Evolutionary conservation across 1,140 invertebrate species (phyloP), one percentile per base, ranked within the genome.

Genomic region (Dendrolimus kikuchii): DNA sequence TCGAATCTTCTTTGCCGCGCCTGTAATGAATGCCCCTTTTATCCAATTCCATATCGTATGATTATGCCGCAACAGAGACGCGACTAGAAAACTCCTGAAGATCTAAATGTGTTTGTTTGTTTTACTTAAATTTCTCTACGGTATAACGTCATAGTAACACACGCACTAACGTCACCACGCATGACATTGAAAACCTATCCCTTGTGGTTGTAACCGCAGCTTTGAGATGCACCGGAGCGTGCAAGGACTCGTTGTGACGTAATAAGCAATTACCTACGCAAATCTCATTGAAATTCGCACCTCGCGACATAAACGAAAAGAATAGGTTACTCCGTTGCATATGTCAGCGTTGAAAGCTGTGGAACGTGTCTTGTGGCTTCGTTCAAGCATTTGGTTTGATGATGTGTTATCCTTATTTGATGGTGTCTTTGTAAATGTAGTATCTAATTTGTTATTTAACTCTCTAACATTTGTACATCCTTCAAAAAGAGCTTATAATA

Each of bases 181-280:
- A 55, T 61, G 73, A 72, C 77, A 77, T 71, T 81, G 78, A 81
- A 23, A 83, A 81, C 60, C 53, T 64, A 75, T 80, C 73, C 68
- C 51, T 60, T 76, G 77, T 74, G 66, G 62, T 66, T 73, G 76
- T 78, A 81, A 81, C 74, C 72, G 60, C 68, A 84, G 63, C 72
- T 74, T 61, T 74, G 70, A 68, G 74, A 78, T 71, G 70, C 78
- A 77, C 61, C 75, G 59, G 66, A 74, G 71, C 77, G 77, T 77
- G 60, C 75, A 84, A 84, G 81, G 81, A 74, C 77, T 70, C 51
- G 50, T 62, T 51, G 44, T 61, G 55, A 74, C 73, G 73, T 76
- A 69, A 76, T 50, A 62, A 57, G 61, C 62, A 63, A 69, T 55
- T 23, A 57, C 41, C 43, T 38, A 38, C 51, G 50, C 51, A 46